Evolutionary conservation across 1,140 invertebrate genomes (phyloP).

Genomic region (Contarinia nasturtii): DNA sequence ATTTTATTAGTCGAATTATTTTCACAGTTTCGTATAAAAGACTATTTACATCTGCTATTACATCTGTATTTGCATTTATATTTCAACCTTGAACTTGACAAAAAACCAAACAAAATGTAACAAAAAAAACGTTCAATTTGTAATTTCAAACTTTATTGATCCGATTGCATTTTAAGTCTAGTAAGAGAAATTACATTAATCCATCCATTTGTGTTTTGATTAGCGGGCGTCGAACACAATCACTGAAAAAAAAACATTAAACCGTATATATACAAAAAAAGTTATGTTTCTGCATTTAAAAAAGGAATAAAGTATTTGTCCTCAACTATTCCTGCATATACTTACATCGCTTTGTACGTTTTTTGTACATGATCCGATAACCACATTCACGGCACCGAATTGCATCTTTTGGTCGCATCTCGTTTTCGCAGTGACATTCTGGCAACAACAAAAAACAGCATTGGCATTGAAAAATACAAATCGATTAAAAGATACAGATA

Average conservation of each 20-base stretch:
- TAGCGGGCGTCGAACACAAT: slow-evolving; percentile 46
- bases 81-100: too few relatives aligned
- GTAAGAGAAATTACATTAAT: too few relatives aligned
- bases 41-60: too few relatives aligned
- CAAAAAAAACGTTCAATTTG: too few relatives aligned
- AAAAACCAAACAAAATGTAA: too few relatives aligned
- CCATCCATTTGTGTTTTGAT: slow-evolving; percentile 4
- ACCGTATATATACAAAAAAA: slow-evolving; percentile 4
- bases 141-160: too few relatives aligned
- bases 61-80: too few relatives aligned
- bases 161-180: too few relatives aligned
- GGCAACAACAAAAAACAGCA: slow-evolving; percentile 20
- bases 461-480: slow-evolving; percentile 4
- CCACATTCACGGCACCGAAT: slow-evolving; percentile 96
- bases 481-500: slow-evolving; percentile 5
- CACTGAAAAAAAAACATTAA: slow-evolving; percentile 25
- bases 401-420: slow-evolving; percentile 86
- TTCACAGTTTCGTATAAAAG: too few relatives aligned
- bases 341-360: slow-evolving; percentile 81
- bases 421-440: slow-evolving; percentile 95
- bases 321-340: slow-evolving; percentile 4
- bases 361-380: slow-evolving; percentile 98
- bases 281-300: slow-evolving; percentile 4
- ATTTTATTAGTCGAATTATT: too few relatives aligned
- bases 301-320: slow-evolving; percentile 13